Conservation (phyloP, 2,797 vertebrate genomes). For the Cephalopachus bancanus region DNA sequence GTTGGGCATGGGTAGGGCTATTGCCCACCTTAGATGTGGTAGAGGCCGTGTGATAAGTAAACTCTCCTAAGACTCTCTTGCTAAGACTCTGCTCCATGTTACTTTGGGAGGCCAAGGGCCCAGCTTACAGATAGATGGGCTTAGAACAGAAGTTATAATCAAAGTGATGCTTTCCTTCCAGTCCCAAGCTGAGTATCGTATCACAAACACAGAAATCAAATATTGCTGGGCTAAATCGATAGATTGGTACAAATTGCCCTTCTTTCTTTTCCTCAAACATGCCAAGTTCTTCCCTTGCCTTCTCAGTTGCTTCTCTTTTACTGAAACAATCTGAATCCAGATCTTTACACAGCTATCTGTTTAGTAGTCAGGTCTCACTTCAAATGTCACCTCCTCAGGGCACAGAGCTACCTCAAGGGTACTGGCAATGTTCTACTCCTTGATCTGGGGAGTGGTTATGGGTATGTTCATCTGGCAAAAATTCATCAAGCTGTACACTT, state of each 20-base stretch:
- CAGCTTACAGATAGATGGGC: neutral
- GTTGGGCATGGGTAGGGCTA: neutral
- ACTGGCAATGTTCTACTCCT: neutral
- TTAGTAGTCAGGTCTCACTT: neutral
- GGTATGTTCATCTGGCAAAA: neutral
- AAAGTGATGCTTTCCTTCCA: neutral
- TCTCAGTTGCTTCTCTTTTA: neutral
- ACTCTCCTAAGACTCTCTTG: neutral
- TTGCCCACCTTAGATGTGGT: neutral
- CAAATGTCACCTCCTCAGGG: neutral
- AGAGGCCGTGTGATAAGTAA: neutral
- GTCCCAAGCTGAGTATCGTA: neutral
- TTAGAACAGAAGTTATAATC: neutral
- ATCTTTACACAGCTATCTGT: neutral
- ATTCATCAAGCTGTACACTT: neutral
- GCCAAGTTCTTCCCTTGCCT: neutral
- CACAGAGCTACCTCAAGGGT: neutral
- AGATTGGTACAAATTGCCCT: neutral
- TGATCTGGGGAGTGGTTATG: neutral
- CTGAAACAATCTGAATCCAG: neutral
- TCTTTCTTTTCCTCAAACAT: neutral
- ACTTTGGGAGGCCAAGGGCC: neutral
- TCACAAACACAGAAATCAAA: slow-evolving; percentile 25
- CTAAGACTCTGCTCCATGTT: neutral
- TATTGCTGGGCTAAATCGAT: neutral